Evolutionary conservation across 2,888 invertebrate genomes (phyloP).

Genomic region (Dicycla oo): DNA sequence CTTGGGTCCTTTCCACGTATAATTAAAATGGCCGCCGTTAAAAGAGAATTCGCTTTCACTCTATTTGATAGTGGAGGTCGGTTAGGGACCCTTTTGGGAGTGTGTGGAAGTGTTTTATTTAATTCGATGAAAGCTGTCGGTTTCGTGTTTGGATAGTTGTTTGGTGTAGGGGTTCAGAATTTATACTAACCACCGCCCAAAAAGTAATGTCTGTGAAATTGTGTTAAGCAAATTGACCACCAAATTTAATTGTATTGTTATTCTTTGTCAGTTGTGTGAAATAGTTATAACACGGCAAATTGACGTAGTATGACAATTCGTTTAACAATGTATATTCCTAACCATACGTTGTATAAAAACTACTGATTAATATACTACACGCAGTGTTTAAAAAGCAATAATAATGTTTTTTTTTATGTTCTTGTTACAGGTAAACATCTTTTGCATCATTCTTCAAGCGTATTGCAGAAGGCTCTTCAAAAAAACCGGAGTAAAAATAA

Average conservation of each 20-base stretch:
- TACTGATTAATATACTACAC: too few relatives aligned
- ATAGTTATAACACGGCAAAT: not conserved
- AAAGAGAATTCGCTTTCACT: conserved; percentile 72
- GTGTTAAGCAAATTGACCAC: too few relatives aligned
- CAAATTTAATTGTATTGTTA: too few relatives aligned
- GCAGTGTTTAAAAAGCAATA: too few relatives aligned
- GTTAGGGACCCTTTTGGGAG: conserved; percentile 6
- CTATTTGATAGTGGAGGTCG: conserved; percentile 62
- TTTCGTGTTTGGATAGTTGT: not conserved
- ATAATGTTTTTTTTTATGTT: not conserved
- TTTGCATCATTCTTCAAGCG: not conserved
- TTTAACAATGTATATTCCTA: not conserved
- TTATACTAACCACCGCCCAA: too few relatives aligned
- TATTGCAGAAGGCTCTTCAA: too few relatives aligned
- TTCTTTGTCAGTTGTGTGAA: not conserved
- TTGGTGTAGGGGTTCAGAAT: too few relatives aligned
- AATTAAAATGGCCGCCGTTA: conserved; percentile 79
- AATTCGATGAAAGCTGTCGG: conserved; percentile 15
- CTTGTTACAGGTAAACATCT: conserved; percentile 48
- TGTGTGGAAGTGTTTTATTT: conserved; percentile 19
- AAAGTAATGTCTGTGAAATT: too few relatives aligned
- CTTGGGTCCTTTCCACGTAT: conserved; percentile 71
- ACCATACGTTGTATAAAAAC: not conserved
- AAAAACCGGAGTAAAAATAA: not conserved
- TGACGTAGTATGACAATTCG: not conserved